Base-by-base conservation (phyloP, 2,797 vertebrate genomes). In the Microctenopoma stevenorrisi region DNA sequence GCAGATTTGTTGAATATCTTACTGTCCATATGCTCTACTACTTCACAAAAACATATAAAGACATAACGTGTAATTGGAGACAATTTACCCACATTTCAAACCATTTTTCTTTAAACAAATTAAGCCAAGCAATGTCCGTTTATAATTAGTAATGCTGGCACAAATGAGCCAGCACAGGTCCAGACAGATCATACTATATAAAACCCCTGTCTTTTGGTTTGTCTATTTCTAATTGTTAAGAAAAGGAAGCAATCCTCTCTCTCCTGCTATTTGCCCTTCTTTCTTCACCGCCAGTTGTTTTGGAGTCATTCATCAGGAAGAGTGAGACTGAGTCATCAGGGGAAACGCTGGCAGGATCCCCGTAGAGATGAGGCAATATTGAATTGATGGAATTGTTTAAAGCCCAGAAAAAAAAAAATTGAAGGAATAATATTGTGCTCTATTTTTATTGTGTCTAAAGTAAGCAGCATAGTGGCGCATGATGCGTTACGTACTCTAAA, bases 361-460 rank as follows among this genome's bases (percentile, higher is more conserved):
- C 80, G 77, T 71, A 86, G 84, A 87, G 79, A 86, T 80, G 85
- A 87, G 64, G 78, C 82, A 84, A 86, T 86, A 82, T 72, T 86
- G 75, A 86, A 88, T 84, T 86, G 86, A 89, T 86, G 73, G 69
- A 85, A 90, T 83, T 82, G 83, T 86, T 84, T 85, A 84, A 88
- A 87, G 70, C 75, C 28, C 58, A 60, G 66, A 53, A 58, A 64
- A 82, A 66, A 67, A 33, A 53, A 59, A 72, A 64, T 33, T 47
- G 49, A 66, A 48, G 48, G 73, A 79, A 68, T 37, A 70, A 68
- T 37, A 49, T 33, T 13, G n/a, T 25, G 12, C 47, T 63, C 18
- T 35, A 59, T 54, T 50, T 42, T 44, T 49, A 52, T 51, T 58
- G 15, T 58, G 33, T 81, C 63, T 74, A 76, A 83, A 85, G 71